Percentiles rank a stretch among this genome's conserved stretches.
Evolutionary conservation across 2,797 vertebrate species (phyloP).

Genomic region (Sebastes aleutianus): DNA sequence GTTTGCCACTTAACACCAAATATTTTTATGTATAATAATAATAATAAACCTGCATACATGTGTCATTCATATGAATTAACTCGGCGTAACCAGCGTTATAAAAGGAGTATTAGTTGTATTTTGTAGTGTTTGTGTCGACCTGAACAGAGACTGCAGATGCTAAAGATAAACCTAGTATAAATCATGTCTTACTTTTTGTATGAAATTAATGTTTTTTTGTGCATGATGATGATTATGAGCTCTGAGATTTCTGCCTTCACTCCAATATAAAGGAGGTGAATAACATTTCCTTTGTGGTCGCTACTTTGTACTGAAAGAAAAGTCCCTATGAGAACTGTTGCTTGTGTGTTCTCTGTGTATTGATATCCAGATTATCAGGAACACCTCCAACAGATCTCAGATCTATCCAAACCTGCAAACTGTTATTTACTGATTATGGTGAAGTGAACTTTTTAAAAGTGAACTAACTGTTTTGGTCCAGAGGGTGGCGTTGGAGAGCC

Average conservation of each 20-base stretch:
- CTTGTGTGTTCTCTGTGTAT: background rate
- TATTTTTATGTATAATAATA: background rate
- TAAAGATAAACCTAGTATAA: too few relatives aligned
- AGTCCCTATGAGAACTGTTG: background rate
- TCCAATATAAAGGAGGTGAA: background rate
- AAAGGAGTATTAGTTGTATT: too few relatives aligned
- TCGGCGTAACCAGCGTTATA: too few relatives aligned
- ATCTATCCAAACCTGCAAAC: background rate
- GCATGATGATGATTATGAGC: too few relatives aligned
- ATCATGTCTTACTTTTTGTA: too few relatives aligned
- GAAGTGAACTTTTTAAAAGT: background rate
- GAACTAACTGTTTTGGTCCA: constrained; percentile 43
- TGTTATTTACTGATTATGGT: background rate
- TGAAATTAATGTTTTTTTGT: too few relatives aligned
- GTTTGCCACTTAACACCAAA: background rate
- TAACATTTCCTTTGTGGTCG: background rate
- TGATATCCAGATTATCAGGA: background rate
- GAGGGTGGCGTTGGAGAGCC: constrained; percentile 75
- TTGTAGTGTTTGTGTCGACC: too few relatives aligned
- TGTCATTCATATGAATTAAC: too few relatives aligned
- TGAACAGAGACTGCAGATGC: too few relatives aligned
- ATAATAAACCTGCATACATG: too few relatives aligned
- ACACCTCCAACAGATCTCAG: background rate
- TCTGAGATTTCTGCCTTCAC: too few relatives aligned
- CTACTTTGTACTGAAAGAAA: background rate